Evolutionary conservation across 2,113 vertebrate species (phyloP).

Genomic region (Cryptomyrus ogoouensis): DNA sequence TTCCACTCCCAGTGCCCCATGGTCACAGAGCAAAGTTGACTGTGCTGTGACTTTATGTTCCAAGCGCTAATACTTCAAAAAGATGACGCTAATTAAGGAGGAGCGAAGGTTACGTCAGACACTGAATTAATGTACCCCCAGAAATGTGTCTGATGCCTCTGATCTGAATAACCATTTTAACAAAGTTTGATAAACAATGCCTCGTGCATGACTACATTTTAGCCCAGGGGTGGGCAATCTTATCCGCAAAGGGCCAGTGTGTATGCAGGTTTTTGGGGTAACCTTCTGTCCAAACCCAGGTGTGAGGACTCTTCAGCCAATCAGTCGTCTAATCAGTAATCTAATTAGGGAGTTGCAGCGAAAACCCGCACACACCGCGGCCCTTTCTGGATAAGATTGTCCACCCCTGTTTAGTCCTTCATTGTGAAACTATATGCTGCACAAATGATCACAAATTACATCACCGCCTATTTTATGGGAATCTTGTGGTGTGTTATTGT

Average conservation of each 20-base stretch:
- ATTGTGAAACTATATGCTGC: background rate
- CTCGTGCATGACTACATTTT: background rate
- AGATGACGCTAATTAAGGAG: background rate
- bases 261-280: no score
- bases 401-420: background rate
- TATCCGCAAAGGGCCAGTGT: no score
- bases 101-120: background rate
- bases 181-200: background rate
- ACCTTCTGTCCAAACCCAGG: no score
- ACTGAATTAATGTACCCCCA: background rate
- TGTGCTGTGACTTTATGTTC: background rate
- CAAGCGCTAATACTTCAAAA: background rate
- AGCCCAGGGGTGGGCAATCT: background rate
- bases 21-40: background rate
- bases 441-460: background rate
- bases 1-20: background rate
- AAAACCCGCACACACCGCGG: no score
- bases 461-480: background rate
- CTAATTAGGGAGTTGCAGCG: no score
- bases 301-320: no score
- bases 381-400: no score
- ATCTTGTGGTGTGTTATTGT: background rate
- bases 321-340: no score
- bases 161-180: background rate
- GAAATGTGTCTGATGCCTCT: background rate